phyloP scores from a whole-genome alignment of 2,797 vertebrate genomes.

The Argyrosomus regius region DNA sequence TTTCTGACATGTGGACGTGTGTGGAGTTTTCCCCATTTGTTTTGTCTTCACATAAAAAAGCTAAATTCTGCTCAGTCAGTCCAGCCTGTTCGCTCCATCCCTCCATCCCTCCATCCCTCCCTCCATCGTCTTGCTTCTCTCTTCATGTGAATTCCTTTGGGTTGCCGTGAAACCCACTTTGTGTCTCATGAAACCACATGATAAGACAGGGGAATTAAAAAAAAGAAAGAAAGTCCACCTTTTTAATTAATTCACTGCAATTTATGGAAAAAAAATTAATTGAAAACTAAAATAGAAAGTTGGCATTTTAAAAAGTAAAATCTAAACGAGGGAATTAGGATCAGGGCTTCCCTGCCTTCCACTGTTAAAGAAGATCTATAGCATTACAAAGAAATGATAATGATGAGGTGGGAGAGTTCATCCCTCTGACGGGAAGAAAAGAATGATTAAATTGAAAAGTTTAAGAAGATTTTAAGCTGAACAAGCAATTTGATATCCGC shows the following conservation, averaged over 20 bases:
- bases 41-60: not conserved
- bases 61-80: not conserved
- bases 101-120: not conserved
- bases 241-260: constrained; percentile 28
- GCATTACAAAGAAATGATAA: constrained; percentile 23
- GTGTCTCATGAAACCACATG: constrained; percentile 21
- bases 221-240: constrained; percentile 7
- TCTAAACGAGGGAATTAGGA: constrained; percentile 21
- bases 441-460: constrained; percentile 66
- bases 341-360: constrained; percentile 2
- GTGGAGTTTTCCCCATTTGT: constrained; percentile 1
- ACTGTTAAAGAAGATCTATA: constrained; percentile 32
- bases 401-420: constrained; percentile 34
- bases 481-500: constrained; percentile 47
- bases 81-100: not conserved
- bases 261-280: constrained; percentile 22
- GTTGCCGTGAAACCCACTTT: constrained; percentile 41
- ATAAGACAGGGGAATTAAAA: constrained; percentile 23
- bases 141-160: constrained; percentile 7
- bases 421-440: constrained; percentile 6
- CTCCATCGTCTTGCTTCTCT: not conserved
- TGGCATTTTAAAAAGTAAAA: constrained; percentile 34
- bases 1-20: not conserved
- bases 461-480: constrained; percentile 63
- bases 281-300: constrained; percentile 49